These are phyloP conservation scores for Melanocharis versteri DNA, from an alignment of 2,113 vertebrate genomes.

Conservation along the genomic window DNA sequence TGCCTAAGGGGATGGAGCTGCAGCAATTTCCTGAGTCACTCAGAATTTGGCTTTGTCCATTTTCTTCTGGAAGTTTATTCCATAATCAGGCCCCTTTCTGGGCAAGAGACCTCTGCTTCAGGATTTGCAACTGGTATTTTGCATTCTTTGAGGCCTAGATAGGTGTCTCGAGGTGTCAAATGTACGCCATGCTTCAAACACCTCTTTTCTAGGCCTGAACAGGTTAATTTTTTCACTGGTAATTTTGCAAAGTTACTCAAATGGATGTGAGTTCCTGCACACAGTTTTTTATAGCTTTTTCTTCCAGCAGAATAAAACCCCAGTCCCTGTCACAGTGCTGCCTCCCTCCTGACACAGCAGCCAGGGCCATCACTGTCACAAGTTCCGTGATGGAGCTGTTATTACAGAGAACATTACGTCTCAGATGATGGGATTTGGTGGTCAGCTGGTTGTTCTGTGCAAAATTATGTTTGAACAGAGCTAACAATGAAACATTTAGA, in stretches of 20 bases:
- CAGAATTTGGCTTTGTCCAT: neutral
- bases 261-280: neutral
- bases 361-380: slow-evolving; percentile 27
- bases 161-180: neutral
- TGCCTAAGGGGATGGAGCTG: neutral
- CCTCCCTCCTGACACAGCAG: neutral
- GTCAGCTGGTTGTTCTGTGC: neutral
- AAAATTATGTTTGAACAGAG: slow-evolving; percentile 34
- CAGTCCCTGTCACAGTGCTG: neutral
- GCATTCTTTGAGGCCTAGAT: neutral
- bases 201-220: neutral
- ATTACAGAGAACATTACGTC: neutral
- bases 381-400: neutral
- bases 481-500: slow-evolving; percentile 28
- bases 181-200: neutral
- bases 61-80: neutral
- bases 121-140: neutral
- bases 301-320: neutral
- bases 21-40: neutral
- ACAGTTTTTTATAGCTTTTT: neutral
- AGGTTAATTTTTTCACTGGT: neutral
- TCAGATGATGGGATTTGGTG: neutral
- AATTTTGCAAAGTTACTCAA: slow-evolving; percentile 15
- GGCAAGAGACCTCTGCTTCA: neutral
- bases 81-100: neutral